Conservation (phyloP, 1,140 invertebrate genomes). For the Doryteuthis pealeii region DNA sequence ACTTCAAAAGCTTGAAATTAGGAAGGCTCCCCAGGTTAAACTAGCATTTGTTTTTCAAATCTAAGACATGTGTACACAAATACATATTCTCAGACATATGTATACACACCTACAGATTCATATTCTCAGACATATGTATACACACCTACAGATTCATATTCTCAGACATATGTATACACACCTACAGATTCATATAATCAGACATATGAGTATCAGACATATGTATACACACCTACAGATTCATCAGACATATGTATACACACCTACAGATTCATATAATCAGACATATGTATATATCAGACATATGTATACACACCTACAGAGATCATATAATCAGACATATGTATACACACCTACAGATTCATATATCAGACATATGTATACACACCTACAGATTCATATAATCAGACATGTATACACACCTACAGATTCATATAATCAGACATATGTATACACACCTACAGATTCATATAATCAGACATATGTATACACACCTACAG, state of each 20-base stretch:
- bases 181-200: background rate
- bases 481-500: background rate
- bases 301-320: background rate
- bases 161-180: background rate
- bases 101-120: background rate
- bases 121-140: background rate
- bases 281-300: background rate
- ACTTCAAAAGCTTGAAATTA: too few relatives aligned
- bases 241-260: background rate
- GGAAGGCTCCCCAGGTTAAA: too few relatives aligned
- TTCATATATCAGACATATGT: background rate
- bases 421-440: background rate
- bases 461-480: too few relatives aligned
- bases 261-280: background rate
- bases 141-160: background rate
- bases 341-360: background rate
- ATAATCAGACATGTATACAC: background rate
- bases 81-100: background rate
- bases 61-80: background rate
- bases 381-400: background rate
- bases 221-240: background rate
- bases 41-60: too few relatives aligned
- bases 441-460: too few relatives aligned
- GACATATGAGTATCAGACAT: background rate
- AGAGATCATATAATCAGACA: background rate